phyloP scores from a whole-genome alignment of 64 coral and sea anemone species.

The Pachyseris speciosa region DNA sequence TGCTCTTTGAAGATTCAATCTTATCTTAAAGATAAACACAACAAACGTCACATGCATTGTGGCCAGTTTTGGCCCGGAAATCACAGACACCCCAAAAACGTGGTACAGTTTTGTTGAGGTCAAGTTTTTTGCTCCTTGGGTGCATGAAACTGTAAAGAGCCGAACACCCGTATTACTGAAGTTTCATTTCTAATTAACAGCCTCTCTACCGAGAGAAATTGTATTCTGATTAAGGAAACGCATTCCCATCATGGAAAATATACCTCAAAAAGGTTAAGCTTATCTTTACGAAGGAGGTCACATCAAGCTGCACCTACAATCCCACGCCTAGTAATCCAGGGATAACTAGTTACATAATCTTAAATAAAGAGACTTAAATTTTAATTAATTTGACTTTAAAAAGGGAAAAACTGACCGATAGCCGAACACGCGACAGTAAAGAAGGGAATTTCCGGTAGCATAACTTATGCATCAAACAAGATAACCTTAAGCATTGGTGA shows the following conservation, averaged over 20 bases:
- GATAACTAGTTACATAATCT: slow-evolving; percentile 1
- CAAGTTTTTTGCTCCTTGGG: not conserved
- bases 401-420: no score
- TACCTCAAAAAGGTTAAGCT: not conserved
- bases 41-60: not conserved
- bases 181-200: no score
- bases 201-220: no score
- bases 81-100: not conserved
- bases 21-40: slow-evolving; percentile 36
- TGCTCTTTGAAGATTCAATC: slow-evolving; percentile 38
- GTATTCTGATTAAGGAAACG: not conserved
- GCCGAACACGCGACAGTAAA: not conserved
- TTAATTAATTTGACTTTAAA: not conserved
- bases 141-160: no score
- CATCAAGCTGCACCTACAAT: not conserved
- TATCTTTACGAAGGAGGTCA: not conserved
- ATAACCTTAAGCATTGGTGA: not conserved
- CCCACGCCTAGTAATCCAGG: not conserved
- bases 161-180: no score
- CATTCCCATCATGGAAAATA: not conserved
- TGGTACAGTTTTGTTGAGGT: not conserved
- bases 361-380: slow-evolving; percentile 2
- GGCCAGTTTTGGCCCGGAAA: not conserved
- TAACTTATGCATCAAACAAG: not conserved
- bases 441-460: not conserved